Base-by-base conservation (phyloP, 2,797 vertebrate genomes). In the Pangasius sanitwongsei region DNA sequence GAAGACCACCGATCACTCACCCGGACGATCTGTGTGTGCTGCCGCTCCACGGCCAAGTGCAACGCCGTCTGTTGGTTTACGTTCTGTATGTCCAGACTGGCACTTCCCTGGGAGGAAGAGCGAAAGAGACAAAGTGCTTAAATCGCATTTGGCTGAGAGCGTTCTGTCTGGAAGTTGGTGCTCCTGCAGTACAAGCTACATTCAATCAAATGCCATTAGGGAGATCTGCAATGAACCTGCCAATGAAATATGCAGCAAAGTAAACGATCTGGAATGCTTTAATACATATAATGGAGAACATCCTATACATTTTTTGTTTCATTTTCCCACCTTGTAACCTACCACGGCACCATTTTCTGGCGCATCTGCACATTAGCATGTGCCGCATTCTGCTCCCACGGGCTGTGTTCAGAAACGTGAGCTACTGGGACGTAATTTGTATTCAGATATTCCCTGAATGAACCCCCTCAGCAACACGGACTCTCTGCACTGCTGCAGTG, bases 11-110 rank as follows among this genome's bases (percentile, higher is more conserved):
- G 11, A 3, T 72, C 65, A 95, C 96, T 97, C 94, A 99, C 98
- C 97, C 99, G 96, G 90, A 99, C 99, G 92, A 99, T 99, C 93
- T 99, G 99, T 2, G 99, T 99, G 93, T 99, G 99, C 92, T 99
- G 98, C 23, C 99, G 96, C 93, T 99, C 99, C 91, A 99, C 99
- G 2, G 98, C 99, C 92, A 99, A 96, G 93, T 99, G 99, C 84
- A 99, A 94, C 86, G 99, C 98, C 3, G 99, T 99, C 91, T 99
- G 99, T 93, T 99, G 98, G 95, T 99, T 99, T 82, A 98, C 98
- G 44, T 99, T 99, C 96, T 99, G 99, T 91, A 99, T 97, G 96
- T 99, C 99, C 95, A 99, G 93, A 94, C 98, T 99, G 92, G 99
- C 99, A 57, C 85, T 99, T 91, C 99, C 99, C 99, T 99, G 91